phyloP scores from a whole-genome alignment of 2,888 invertebrate species.

The Netelia fuscicornis region DNA sequence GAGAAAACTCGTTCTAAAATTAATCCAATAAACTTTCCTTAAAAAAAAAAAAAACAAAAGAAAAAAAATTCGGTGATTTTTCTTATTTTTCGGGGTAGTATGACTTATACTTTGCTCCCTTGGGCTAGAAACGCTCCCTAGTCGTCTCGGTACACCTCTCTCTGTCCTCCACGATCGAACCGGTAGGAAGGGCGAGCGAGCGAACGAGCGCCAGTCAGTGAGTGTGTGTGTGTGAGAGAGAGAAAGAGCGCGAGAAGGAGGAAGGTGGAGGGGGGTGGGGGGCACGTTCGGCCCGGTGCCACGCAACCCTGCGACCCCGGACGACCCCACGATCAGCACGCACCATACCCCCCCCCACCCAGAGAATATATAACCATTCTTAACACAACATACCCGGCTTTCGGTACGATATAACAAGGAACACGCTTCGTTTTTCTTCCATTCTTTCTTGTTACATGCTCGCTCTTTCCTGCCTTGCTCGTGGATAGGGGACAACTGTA shows the following conservation, averaged over 20 bases:
- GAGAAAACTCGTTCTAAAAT: no score
- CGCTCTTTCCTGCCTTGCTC: neutral
- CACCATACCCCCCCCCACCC: slow-evolving; percentile 32
- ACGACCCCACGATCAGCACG: slow-evolving; percentile 67
- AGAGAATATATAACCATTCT: slow-evolving; percentile 40
- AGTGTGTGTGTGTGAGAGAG: neutral
- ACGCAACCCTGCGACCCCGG: slow-evolving; percentile 67
- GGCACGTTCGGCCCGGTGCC: slow-evolving; percentile 57
- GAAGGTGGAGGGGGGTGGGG: neutral
- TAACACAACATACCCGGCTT: slow-evolving; percentile 54
- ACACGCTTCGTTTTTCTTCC: slow-evolving; percentile 53
- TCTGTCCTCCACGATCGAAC: slow-evolving; percentile 13
- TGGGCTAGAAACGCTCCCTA: slow-evolving; percentile 49
- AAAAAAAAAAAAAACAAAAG: neutral
- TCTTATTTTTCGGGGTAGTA: slow-evolving; percentile 38
- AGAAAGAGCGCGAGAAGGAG: neutral
- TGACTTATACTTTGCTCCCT: slow-evolving; percentile 63
- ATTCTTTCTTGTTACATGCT: slow-evolving; percentile 48
- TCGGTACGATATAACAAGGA: slow-evolving; percentile 49
- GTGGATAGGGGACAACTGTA: slow-evolving; percentile 15
- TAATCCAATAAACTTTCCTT: no score
- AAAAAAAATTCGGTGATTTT: slow-evolving; percentile 34
- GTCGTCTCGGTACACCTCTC: slow-evolving; percentile 37
- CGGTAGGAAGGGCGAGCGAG: neutral
- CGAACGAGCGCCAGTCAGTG: neutral